Evolutionary conservation across 1,140 invertebrate genomes (phyloP).

Genomic region (roundworm (Caenorhabditis elegans)): DNA sequence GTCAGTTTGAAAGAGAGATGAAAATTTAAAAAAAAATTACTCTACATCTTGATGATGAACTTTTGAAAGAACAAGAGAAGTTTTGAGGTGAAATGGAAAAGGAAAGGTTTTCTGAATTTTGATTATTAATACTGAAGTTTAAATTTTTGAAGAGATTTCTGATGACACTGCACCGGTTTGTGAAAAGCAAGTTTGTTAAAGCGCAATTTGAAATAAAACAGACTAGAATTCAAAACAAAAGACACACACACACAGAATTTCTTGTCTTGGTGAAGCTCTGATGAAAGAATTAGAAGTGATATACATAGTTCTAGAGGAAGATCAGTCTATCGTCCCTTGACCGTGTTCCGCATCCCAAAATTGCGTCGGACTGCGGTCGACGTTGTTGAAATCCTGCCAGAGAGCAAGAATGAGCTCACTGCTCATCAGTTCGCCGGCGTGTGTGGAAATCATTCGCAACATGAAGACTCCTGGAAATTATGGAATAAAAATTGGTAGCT

Average conservation of each 20-base stretch:
- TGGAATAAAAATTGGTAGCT: no score
- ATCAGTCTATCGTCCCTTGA: slow-evolving; percentile 42
- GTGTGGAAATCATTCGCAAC: slow-evolving; percentile 61
- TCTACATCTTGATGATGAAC: background rate
- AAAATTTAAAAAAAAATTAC: background rate
- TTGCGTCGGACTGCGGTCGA: slow-evolving; percentile 61
- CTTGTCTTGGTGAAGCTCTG: background rate
- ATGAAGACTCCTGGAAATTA: slow-evolving; percentile 60
- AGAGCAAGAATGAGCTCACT: slow-evolving; percentile 64
- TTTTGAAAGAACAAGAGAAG: slow-evolving; percentile 4
- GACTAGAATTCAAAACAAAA: background rate
- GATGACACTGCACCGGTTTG: slow-evolving; percentile 18
- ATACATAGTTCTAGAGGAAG: background rate
- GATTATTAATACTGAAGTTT: no score
- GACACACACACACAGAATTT: no score
- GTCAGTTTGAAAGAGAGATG: background rate
- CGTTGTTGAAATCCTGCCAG: slow-evolving; percentile 67
- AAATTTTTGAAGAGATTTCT: background rate
- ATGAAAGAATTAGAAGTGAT: background rate
- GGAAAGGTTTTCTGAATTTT: background rate
- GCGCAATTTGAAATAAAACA: background rate
- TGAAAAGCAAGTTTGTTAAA: background rate
- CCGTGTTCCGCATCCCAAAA: slow-evolving; percentile 60
- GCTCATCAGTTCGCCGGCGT: slow-evolving; percentile 65
- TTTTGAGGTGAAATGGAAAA: slow-evolving; percentile 21